These are phyloP conservation scores for Trissoscelio sp. DNA, from an alignment of 2,888 invertebrate genomes.

Conservation along the genomic window DNA sequence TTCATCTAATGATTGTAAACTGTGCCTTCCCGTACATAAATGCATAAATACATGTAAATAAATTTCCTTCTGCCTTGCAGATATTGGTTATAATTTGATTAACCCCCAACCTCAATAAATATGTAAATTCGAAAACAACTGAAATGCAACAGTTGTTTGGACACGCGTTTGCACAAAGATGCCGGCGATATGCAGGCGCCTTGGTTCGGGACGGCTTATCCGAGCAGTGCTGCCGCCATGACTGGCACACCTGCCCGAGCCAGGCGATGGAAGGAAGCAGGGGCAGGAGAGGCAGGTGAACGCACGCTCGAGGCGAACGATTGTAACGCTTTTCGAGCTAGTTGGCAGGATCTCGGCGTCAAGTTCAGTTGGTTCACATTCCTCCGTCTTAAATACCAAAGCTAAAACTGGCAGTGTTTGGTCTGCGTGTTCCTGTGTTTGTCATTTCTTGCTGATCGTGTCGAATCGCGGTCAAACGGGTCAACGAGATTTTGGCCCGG, in stretches of 20 bases:
- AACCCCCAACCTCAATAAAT: too few relatives aligned
- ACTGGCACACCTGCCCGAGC: slow-evolving; percentile 51
- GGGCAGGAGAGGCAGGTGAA: slow-evolving; percentile 63
- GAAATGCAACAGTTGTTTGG: too few relatives aligned
- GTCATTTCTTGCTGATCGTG: slow-evolving; percentile 1
- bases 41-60: too few relatives aligned
- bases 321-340: slow-evolving; percentile 65
- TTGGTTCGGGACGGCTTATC: slow-evolving; percentile 19
- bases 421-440: slow-evolving; percentile 9
- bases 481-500: not conserved
- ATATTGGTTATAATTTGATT: too few relatives aligned
- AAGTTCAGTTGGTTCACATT: slow-evolving; percentile 59
- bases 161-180: slow-evolving; percentile 27
- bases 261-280: slow-evolving; percentile 59
- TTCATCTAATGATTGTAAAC: too few relatives aligned
- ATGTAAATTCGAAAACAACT: too few relatives aligned
- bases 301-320: slow-evolving; percentile 65
- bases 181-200: slow-evolving; percentile 26
- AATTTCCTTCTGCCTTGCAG: too few relatives aligned
- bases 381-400: slow-evolving; percentile 42
- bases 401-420: slow-evolving; percentile 21
- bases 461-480: slow-evolving; percentile 1
- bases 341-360: slow-evolving; percentile 63
- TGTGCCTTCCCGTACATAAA: too few relatives aligned
- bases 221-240: slow-evolving; percentile 55